phyloP scores from a whole-genome alignment of 53 echinoderm and acorn worm species.

The Paelopatides confundens region DNA sequence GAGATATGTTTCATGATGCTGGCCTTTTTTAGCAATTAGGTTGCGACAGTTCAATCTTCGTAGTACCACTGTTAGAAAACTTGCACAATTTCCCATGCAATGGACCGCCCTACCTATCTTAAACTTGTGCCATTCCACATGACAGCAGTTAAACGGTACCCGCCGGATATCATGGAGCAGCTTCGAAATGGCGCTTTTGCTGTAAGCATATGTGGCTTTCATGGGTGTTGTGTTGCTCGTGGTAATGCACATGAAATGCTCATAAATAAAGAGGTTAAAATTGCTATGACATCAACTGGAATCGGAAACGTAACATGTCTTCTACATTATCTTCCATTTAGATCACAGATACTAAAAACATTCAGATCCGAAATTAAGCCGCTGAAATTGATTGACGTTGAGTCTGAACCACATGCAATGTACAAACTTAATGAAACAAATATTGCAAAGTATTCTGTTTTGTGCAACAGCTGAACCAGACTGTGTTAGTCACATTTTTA shows the following conservation, averaged over 20 bases:
- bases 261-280: too few relatives aligned
- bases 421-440: too few relatives aligned
- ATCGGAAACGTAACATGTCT: too few relatives aligned
- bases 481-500: too few relatives aligned
- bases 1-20: conserved; percentile 32
- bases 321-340: too few relatives aligned
- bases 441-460: too few relatives aligned
- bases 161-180: conserved; percentile 21
- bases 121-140: conserved; percentile 44
- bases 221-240: conserved; percentile 56
- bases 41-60: neutral
- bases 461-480: too few relatives aligned
- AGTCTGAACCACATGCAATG: too few relatives aligned
- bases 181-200: conserved; percentile 70
- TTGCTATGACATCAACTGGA: too few relatives aligned
- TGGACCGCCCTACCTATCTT: conserved; percentile 12
- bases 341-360: too few relatives aligned
- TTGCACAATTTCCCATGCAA: conserved; percentile 11
- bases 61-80: neutral
- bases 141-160: conserved; percentile 34
- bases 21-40: conserved; percentile 41
- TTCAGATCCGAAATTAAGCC: too few relatives aligned
- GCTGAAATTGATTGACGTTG: neutral
- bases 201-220: conserved; percentile 55
- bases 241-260: conserved; percentile 79